phyloP scores from a whole-genome alignment of 2,888 invertebrate genomes.

The Phorcus lineatus region DNA sequence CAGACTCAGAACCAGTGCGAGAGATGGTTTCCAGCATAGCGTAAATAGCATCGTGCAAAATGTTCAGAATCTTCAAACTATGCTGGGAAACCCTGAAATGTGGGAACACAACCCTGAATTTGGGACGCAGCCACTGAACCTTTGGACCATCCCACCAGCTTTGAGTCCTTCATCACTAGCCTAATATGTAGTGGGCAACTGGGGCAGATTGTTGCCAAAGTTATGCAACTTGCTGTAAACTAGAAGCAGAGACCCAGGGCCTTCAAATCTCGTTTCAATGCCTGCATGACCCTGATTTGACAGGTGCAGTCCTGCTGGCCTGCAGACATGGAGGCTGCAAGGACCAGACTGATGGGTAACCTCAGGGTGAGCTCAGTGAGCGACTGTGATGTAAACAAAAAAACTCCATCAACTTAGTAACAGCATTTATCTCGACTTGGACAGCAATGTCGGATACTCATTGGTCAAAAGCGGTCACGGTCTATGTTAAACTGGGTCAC shows the following conservation, averaged over 20 bases:
- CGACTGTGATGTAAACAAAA: background rate
- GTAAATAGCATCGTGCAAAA: background rate
- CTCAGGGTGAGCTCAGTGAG: background rate
- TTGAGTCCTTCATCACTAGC: background rate
- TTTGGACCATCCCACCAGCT: background rate
- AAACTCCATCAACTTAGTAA: background rate
- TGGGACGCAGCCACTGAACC: background rate
- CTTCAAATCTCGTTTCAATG: background rate
- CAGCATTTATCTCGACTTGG: no score
- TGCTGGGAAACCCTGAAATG: background rate
- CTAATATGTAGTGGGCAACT: background rate
- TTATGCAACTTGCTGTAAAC: background rate
- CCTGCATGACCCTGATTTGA: background rate
- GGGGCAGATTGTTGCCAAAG: background rate
- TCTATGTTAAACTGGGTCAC: no score
- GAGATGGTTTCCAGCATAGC: background rate
- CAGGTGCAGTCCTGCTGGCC: background rate
- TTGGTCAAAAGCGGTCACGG: no score
- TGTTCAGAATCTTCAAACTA: background rate
- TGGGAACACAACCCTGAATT: background rate
- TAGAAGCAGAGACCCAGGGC: constrained; percentile 1
- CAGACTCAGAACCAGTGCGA: background rate
- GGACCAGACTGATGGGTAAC: background rate
- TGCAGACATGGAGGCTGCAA: background rate
- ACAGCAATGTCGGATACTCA: no score